Evolutionary conservation across 2,888 invertebrate species (phyloP).

Genomic region (Rhagonycha fulva): DNA sequence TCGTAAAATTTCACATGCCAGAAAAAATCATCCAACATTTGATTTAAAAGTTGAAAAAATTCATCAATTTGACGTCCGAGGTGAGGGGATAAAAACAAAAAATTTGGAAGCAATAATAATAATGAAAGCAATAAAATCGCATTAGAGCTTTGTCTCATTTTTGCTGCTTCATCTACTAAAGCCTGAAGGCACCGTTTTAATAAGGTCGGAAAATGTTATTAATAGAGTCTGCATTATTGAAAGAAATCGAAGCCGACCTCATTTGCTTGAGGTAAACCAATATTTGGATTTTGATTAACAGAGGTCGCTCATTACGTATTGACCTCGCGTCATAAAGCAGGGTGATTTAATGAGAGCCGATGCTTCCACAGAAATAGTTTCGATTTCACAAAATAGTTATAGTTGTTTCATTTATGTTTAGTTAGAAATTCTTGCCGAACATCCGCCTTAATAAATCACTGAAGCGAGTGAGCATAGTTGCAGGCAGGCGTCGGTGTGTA

Average conservation of each 20-base stretch:
- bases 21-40: no score
- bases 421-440: conserved; percentile 1
- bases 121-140: no score
- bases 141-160: no score
- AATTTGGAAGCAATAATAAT: no score
- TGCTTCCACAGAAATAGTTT: background rate
- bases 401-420: background rate
- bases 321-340: background rate
- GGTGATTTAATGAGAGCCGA: background rate
- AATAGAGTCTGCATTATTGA: background rate
- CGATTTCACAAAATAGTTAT: background rate
- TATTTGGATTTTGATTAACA: background rate
- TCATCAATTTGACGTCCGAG: no score
- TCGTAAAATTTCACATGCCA: no score
- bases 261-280: background rate
- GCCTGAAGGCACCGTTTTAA: background rate
- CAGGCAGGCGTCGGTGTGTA: background rate
- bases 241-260: background rate
- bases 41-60: no score
- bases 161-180: background rate
- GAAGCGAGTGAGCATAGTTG: background rate
- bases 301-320: background rate
- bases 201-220: background rate
- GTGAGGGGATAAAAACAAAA: no score
- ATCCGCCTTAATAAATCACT: background rate